Evolutionary conservation across 2,113 vertebrate species (phyloP).

Genomic region (Girardinichthys multiradiatus): DNA sequence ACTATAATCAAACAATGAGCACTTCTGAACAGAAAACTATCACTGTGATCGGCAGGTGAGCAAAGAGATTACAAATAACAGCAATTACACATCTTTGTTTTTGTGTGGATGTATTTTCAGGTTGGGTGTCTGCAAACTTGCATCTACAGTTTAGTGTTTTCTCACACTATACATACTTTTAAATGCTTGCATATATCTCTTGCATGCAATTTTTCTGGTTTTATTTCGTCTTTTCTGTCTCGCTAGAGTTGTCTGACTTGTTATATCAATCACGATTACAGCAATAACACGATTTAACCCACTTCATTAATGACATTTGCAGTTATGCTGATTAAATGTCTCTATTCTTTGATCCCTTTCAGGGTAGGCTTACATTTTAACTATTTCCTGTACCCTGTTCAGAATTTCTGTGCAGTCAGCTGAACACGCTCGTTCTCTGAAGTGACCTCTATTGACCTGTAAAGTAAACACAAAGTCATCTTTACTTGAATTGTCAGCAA

Average conservation of each 20-base stretch:
- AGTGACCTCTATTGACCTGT: slow-evolving; percentile 22
- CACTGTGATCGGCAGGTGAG: slow-evolving; percentile 81
- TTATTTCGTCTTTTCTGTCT: too few relatives aligned
- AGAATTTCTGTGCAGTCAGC: slow-evolving; percentile 8
- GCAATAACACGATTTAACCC: not conserved
- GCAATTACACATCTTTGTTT: not conserved
- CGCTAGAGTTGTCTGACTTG: not conserved
- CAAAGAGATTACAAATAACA: not conserved
- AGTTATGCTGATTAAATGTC: not conserved
- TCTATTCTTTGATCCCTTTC: not conserved
- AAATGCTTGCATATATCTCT: not conserved
- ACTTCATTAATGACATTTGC: not conserved
- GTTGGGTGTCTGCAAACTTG: not conserved
- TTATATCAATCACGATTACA: not conserved
- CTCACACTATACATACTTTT: not conserved
- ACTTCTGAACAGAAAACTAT: slow-evolving; percentile 60
- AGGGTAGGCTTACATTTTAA: slow-evolving; percentile 12
- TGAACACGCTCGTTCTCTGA: not conserved
- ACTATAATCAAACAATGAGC: slow-evolving; percentile 43
- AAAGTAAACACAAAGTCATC: slow-evolving; percentile 24
- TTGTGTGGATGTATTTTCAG: not conserved
- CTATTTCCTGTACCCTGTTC: slow-evolving; percentile 7
- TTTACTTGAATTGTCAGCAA: not conserved
- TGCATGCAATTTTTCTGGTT: not conserved
- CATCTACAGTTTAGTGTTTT: not conserved